Evolutionary conservation across 2,113 vertebrate genomes (phyloP).

Genomic region (Oncorhynchus kisutch): DNA sequence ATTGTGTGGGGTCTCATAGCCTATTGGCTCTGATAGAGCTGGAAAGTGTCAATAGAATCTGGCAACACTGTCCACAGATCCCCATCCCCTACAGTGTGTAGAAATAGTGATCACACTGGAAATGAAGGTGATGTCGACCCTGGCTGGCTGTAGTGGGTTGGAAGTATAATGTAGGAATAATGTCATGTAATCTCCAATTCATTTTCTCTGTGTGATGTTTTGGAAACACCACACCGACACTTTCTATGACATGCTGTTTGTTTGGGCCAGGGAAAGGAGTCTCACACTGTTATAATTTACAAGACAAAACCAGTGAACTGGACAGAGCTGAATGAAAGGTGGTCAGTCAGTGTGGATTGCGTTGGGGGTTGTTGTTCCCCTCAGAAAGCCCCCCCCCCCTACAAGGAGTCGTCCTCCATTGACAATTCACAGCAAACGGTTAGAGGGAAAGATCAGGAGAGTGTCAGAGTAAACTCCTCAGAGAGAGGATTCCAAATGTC

Average conservation of each 20-base stretch:
- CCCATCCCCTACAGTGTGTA: neutral
- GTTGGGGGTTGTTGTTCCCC: neutral
- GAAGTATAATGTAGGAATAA: neutral
- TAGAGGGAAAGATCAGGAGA: neutral
- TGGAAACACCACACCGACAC: neutral
- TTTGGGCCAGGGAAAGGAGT: neutral
- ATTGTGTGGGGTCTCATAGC: neutral
- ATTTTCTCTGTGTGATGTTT: neutral
- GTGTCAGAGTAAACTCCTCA: neutral
- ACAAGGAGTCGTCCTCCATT: neutral
- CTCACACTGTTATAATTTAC: neutral
- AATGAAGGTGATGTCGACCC: neutral
- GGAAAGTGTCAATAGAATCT: too few species aligned
- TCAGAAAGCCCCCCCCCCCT: neutral
- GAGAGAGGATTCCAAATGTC: conserved; percentile 1
- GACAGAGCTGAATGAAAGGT: neutral
- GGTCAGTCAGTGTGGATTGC: neutral
- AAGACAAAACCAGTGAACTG: neutral
- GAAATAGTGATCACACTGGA: neutral
- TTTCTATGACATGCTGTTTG: neutral
- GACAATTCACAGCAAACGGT: neutral
- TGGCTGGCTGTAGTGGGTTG: neutral
- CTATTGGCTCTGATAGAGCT: too few species aligned
- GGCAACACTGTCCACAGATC: too few species aligned
- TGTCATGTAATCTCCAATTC: neutral